Base-by-base conservation (phyloP, 2,113 vertebrate genomes). In the Plecotus auritus region DNA sequence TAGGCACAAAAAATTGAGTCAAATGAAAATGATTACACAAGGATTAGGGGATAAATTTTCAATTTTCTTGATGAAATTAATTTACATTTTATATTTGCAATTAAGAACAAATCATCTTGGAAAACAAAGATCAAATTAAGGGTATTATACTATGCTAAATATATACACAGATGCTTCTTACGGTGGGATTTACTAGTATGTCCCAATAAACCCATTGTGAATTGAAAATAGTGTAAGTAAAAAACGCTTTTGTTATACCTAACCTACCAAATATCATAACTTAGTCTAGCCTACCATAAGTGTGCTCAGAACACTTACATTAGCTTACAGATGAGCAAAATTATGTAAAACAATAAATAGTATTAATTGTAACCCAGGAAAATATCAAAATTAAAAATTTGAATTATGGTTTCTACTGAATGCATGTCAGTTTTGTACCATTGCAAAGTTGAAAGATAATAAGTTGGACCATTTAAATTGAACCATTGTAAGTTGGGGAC, bases 51-150 rank as follows among this genome's bases (percentile, higher is more conserved):
- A 81, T 84, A 80, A 91, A 80, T 9, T 66, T 78, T 40, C 18
- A 59, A 30, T 91, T 77, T 78, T 54, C 12, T 86, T 61, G 40
- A 83, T 61, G 56, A 88, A 95, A 78, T 76, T 35, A 42, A 30
- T 37, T 23, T 30, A 45, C 76, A 40, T 42, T 56, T 80, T 91
- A 81, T 32, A 45, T 78, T 85, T 26, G 32, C 20, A 80, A 54
- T 56, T 92, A 93, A 76, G 54, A 74, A 30, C 28, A 94, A 88
- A 72, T 94, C 4, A 92, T 92, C 42, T 37, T 91, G 30, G 8
- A 84, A 22, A 5, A 54, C 2, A 74, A 10, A 90, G 0, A 18
- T 35, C 76, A 80, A 64, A 61, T 45, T 85, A 42, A 37, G 54
- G 20, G 20, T 73, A 26, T 35, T 80, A 67, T 45, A 3, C 6